Percentiles rank a stretch among this genome's conserved stretches.
Evolutionary conservation across 2,888 invertebrate species (phyloP).

Genomic region (Syritta pipiens): DNA sequence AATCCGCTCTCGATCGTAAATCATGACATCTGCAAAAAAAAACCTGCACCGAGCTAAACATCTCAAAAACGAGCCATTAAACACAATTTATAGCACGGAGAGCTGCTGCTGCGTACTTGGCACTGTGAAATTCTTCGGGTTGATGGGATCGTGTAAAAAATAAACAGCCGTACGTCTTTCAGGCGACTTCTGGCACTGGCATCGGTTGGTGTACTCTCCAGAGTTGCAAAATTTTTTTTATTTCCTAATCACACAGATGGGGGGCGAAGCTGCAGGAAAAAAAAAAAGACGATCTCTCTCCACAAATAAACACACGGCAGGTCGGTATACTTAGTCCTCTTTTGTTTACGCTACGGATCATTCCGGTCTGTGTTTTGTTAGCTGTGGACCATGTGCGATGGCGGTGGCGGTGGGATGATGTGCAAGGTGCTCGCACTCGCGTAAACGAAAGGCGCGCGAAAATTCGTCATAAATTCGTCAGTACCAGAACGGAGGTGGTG

Average conservation of each 20-base stretch:
- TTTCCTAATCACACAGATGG: conserved; percentile 48
- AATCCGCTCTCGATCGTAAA: conserved; percentile 50
- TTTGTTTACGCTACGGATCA: conserved; percentile 51
- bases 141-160: conserved; percentile 18
- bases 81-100: conserved; percentile 44
- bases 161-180: conserved; percentile 38
- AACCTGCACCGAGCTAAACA: conserved; percentile 42
- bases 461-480: conserved; percentile 26
- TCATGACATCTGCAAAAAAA: conserved; percentile 53
- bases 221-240: conserved; percentile 33
- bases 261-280: neutral
- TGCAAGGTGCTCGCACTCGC: no score
- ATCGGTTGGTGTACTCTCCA: neutral
- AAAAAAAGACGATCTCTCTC: conserved; percentile 7
- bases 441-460: no score
- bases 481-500: no score
- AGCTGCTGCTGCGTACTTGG: conserved; percentile 31
- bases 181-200: conserved; percentile 29
- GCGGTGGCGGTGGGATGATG: no score
- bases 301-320: conserved; percentile 49
- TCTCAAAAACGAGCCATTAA: conserved; percentile 44
- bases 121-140: conserved; percentile 26
- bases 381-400: conserved; percentile 38
- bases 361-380: conserved; percentile 40
- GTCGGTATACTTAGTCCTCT: conserved; percentile 1